These are phyloP conservation scores for Epinephelus cyanopodus DNA, from an alignment of 2,113 vertebrate genomes.

Conservation along the genomic window DNA sequence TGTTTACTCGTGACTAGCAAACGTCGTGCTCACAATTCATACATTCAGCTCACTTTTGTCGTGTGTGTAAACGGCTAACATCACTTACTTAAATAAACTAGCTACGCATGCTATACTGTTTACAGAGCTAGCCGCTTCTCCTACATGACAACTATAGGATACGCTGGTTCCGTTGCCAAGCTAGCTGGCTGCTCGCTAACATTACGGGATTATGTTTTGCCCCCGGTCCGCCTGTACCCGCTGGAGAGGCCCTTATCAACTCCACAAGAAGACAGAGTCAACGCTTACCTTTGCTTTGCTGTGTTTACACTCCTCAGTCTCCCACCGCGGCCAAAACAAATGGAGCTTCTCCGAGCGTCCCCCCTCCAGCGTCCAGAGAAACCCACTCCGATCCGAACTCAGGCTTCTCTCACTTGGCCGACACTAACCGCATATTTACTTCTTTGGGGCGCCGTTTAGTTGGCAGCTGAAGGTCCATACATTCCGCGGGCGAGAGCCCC, in stretches of 20 bases:
- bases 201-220: conserved; percentile 55
- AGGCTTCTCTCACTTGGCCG: conserved; percentile 71
- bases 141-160: conserved; percentile 40
- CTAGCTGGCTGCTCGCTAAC: conserved; percentile 65
- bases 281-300: conserved; percentile 75
- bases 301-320: conserved; percentile 75
- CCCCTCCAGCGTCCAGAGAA: conserved; percentile 49
- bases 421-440: conserved; percentile 76
- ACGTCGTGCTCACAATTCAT: neutral
- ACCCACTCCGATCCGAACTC: conserved; percentile 74
- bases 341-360: conserved; percentile 47
- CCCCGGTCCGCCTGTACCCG: neutral
- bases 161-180: conserved; percentile 36
- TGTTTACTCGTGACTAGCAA: neutral
- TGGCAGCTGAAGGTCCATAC: conserved; percentile 70
- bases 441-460: conserved; percentile 58
- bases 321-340: conserved; percentile 66
- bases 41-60: neutral
- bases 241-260: conserved; percentile 49
- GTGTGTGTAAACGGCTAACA: neutral
- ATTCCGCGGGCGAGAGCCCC: conserved; percentile 57
- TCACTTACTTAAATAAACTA: neutral
- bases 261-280: conserved; percentile 4
- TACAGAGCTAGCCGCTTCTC: conserved; percentile 5
- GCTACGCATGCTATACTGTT: neutral